phyloP scores from a whole-genome alignment of 1,140 invertebrate genomes.

The Mactra quadrangularis region DNA sequence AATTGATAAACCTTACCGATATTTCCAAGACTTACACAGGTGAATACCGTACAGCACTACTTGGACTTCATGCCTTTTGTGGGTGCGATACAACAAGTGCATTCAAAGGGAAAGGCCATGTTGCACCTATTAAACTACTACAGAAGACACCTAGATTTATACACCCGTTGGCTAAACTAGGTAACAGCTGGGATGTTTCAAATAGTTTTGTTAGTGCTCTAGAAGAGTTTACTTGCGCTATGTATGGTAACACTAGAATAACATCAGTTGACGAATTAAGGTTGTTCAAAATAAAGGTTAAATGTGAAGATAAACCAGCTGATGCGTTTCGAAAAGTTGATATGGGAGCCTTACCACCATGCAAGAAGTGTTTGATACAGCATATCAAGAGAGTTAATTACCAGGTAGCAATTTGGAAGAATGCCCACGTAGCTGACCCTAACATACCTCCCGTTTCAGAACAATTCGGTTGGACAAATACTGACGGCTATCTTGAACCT shows the following conservation, averaged over 20 bases:
- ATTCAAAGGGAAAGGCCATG: slow-evolving; percentile 22
- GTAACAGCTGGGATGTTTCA: not conserved
- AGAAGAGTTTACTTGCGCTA: not conserved
- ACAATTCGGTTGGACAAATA: not conserved
- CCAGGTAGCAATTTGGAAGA: not conserved
- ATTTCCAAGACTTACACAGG: not conserved
- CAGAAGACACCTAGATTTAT: not conserved
- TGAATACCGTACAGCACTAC: slow-evolving; percentile 3
- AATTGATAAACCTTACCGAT: slow-evolving; percentile 36
- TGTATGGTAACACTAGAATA: slow-evolving; percentile 7
- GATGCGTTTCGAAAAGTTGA: not conserved
- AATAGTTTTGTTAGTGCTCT: not conserved
- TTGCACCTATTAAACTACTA: not conserved
- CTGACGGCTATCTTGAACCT: not conserved
- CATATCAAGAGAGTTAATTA: slow-evolving; percentile 29
- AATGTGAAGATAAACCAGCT: not conserved
- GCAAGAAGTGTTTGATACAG: slow-evolving; percentile 7
- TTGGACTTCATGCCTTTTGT: slow-evolving; percentile 4
- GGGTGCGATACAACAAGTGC: not conserved
- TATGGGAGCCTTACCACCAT: not conserved
- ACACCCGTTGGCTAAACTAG: not conserved
- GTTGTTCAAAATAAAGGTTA: slow-evolving; percentile 12
- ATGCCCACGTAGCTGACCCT: not conserved
- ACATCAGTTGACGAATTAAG: slow-evolving; percentile 18
- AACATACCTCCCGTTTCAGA: not conserved